Conservation (phyloP, 2,113 vertebrate species). For the Ictalurus punctatus region DNA sequence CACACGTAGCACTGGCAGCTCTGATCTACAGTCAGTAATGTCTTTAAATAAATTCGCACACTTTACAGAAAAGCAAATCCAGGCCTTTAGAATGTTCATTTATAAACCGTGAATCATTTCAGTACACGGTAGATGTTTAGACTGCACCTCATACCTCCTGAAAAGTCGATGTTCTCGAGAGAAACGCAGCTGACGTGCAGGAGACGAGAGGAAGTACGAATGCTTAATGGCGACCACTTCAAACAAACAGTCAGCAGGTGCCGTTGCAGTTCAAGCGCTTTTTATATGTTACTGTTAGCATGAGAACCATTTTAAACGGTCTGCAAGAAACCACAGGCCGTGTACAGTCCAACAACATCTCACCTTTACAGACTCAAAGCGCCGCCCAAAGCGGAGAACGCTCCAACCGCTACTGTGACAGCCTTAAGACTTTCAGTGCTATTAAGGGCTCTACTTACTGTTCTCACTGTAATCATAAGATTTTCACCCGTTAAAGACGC, state of each 20-base stretch:
- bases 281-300: constrained; percentile 46
- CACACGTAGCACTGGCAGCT: neutral
- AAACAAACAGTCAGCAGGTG: constrained; percentile 35
- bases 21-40: neutral
- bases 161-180: constrained; percentile 57
- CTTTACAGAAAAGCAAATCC: neutral
- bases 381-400: constrained; percentile 14
- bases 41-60: neutral
- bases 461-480: neutral
- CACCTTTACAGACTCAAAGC: constrained; percentile 12
- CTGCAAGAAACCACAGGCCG: constrained; percentile 40
- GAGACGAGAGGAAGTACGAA: neutral
- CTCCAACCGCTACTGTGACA: constrained; percentile 31
- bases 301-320: neutral
- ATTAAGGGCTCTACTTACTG: neutral
- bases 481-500: neutral
- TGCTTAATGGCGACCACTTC: constrained; percentile 32
- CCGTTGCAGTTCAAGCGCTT: constrained; percentile 17
- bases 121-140: neutral
- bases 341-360: constrained; percentile 15
- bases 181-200: constrained; percentile 31
- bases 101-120: neutral
- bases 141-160: neutral
- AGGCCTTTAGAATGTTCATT: neutral
- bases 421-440: neutral